A percentile compares a stretch with the other conserved stretches of the same genome.
Evolutionary conservation across 2,888 invertebrate genomes (phyloP).

Genomic region (Chorisops tibialis): DNA sequence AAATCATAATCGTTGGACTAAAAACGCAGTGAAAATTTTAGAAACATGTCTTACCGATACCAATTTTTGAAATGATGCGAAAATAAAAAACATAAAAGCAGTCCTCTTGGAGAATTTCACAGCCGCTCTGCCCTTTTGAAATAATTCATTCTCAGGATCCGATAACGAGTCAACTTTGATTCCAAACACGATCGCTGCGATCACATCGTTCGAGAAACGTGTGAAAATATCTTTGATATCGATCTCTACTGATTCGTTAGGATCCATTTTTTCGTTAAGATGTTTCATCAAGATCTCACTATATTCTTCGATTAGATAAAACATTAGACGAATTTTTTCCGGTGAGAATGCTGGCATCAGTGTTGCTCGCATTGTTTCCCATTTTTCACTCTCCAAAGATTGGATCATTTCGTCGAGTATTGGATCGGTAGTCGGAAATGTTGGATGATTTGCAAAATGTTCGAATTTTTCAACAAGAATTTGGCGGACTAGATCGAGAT

Average conservation of each 20-base stretch:
- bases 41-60: background rate
- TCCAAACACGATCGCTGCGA: conserved; percentile 50
- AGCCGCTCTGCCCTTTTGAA: conserved; percentile 51
- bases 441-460: conserved; percentile 49
- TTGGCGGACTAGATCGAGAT: conserved; percentile 53
- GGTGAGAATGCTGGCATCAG: conserved; percentile 56
- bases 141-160: conserved; percentile 55
- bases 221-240: conserved; percentile 47
- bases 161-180: conserved; percentile 52
- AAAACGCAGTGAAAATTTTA: background rate
- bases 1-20: too few relatives aligned
- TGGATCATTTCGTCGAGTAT: conserved; percentile 52
- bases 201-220: conserved; percentile 50
- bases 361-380: conserved; percentile 42
- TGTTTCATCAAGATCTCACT: conserved; percentile 31
- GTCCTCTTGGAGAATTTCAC: conserved; percentile 41
- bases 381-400: conserved; percentile 44
- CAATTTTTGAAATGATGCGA: background rate
- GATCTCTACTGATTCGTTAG: conserved; percentile 3
- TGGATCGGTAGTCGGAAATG: conserved; percentile 47
- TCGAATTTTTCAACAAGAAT: conserved; percentile 55
- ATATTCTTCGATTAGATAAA: conserved; percentile 41
- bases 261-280: conserved; percentile 10
- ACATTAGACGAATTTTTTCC: conserved; percentile 56
- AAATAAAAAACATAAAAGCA: background rate